These are phyloP conservation scores for Nephotettix cincticeps DNA, from an alignment of 1,140 invertebrate species.

Conservation along the genomic window DNA sequence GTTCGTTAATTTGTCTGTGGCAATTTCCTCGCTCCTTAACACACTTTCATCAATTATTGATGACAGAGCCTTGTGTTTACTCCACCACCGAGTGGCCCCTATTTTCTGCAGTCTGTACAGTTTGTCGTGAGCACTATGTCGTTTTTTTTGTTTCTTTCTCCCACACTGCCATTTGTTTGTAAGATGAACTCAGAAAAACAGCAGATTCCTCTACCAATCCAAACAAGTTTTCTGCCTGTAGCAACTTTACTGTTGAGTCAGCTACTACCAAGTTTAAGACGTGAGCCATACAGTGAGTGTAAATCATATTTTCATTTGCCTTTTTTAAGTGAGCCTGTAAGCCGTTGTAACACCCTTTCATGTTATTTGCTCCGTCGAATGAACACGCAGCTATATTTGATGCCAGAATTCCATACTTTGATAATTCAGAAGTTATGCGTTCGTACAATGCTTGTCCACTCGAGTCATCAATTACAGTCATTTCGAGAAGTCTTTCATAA, in stretches of 20 bases:
- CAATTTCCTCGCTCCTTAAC: conserved; percentile 18
- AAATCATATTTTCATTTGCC: conserved; percentile 30
- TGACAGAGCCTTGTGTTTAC: conserved; percentile 31
- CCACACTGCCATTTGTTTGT: conserved; percentile 32
- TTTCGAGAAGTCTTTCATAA: conserved; percentile 26
- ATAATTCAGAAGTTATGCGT: conserved; percentile 14
- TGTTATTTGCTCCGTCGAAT: conserved; percentile 11
- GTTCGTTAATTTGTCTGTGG: conserved; percentile 22
- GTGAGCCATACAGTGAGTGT: conserved; percentile 35
- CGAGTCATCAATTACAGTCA: conserved; percentile 30
- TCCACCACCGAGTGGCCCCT: conserved; percentile 33
- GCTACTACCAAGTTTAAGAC: conserved; percentile 34
- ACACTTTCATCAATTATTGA: conserved; percentile 20
- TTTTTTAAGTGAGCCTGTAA: conserved; percentile 31
- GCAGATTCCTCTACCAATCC: conserved; percentile 34
- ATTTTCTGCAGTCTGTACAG: conserved; percentile 32
- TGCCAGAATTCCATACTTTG: conserved; percentile 16
- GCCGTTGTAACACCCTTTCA: conserved; percentile 24
- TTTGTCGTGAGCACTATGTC: conserved; percentile 9
- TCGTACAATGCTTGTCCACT: conserved; percentile 29
- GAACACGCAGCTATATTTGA: conserved; percentile 30
- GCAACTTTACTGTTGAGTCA: conserved; percentile 30
- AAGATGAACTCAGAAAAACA: conserved; percentile 24
- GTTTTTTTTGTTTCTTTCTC: conserved; percentile 28
- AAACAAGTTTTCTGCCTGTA: conserved; percentile 35